Conservation (phyloP, 2,888 invertebrate species). For the Xiphydria camelus region DNA sequence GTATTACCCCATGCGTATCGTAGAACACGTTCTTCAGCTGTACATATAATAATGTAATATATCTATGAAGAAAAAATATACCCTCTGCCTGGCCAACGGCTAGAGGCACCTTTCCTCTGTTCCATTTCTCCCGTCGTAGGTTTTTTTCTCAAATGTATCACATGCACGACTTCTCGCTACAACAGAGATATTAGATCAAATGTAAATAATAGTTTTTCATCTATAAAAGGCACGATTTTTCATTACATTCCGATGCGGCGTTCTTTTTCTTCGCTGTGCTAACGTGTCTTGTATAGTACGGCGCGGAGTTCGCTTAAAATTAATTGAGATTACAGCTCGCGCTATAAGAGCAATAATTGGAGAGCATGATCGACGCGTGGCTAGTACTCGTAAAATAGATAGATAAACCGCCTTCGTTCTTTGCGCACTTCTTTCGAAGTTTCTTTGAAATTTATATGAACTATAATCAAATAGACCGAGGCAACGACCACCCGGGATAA, state of each 20-base stretch:
- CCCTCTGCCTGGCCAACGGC: not conserved
- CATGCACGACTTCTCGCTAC: constrained; percentile 7
- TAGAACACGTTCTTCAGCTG: no score
- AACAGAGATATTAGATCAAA: constrained; percentile 2
- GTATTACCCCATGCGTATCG: no score
- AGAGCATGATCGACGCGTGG: no score
- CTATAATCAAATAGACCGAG: no score
- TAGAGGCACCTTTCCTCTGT: no score
- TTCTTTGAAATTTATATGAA: no score
- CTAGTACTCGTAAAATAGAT: no score
- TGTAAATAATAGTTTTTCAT: constrained; percentile 9
- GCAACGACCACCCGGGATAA: no score
- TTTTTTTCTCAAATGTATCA: constrained; percentile 1
- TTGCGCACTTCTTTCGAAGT: constrained; percentile 3
- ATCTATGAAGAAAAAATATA: not conserved
- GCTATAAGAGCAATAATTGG: not conserved
- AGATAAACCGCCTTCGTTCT: not conserved
- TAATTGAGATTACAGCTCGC: not conserved
- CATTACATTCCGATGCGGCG: constrained; percentile 5
- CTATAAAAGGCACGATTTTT: constrained; percentile 39
- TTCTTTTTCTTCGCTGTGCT: not conserved
- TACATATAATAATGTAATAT: not conserved
- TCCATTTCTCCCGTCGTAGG: no score
- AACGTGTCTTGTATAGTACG: no score
- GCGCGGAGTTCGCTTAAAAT: not conserved